Percentiles rank a stretch among this genome's conserved stretches.
Conservation (phyloP, 2,888 invertebrate genomes). For the Actias luna region DNA sequence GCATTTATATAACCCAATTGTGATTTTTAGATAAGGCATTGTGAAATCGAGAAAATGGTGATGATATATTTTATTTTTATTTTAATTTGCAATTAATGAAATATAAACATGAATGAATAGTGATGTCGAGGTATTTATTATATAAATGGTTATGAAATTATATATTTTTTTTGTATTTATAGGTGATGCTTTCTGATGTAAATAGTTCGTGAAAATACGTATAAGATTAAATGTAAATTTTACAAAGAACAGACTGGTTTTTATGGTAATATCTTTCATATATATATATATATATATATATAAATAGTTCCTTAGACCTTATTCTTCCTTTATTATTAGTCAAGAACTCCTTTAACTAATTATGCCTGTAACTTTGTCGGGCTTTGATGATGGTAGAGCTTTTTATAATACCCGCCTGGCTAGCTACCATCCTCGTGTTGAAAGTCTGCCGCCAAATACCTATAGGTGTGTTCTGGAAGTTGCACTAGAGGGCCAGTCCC, state of each 20-base stretch:
- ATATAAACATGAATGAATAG: not conserved
- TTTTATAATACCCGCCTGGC: no score
- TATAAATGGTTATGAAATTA: slow-evolving; percentile 1
- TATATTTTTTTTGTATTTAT: slow-evolving; percentile 65
- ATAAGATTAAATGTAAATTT: slow-evolving; percentile 81
- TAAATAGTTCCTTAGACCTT: no score
- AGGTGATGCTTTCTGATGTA: slow-evolving; percentile 71
- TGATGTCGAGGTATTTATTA: not conserved
- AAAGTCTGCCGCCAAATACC: no score
- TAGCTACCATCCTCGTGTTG: no score
- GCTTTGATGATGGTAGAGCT: no score
- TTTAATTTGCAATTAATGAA: slow-evolving; percentile 3
- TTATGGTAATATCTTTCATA: not conserved
- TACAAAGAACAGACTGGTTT: slow-evolving; percentile 50
- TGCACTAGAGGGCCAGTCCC: no score
- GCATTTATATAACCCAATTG: not conserved
- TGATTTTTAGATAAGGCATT: not conserved
- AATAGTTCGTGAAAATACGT: slow-evolving; percentile 69
- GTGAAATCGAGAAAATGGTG: not conserved
- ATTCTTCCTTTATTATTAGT: no score
- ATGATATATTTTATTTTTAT: not conserved
- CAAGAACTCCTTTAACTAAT: no score
- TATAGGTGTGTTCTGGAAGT: no score
- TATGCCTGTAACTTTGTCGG: no score
- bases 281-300: not conserved